Evolutionary conservation across 2,113 vertebrate genomes (phyloP).

Genomic region (Corythornis vintsioides): DNA sequence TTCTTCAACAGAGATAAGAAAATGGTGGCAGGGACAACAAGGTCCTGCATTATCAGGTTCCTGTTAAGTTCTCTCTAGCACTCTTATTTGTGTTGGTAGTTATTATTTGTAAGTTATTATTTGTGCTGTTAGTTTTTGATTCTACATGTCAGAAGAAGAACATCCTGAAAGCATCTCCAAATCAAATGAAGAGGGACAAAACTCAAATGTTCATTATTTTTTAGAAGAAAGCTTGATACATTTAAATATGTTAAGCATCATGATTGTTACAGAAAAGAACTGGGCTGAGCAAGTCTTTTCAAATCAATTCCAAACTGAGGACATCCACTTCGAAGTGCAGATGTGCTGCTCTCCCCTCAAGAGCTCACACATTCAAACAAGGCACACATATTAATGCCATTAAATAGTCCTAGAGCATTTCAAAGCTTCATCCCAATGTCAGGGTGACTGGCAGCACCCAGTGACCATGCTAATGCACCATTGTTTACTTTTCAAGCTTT

Average conservation of each 20-base stretch:
- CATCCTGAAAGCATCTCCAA: not conserved
- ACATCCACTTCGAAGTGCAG: not conserved
- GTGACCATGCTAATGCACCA: not conserved
- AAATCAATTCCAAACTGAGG: not conserved
- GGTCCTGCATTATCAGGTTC: not conserved
- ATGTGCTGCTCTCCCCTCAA: not conserved
- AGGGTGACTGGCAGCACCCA: not conserved
- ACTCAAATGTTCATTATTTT: not conserved
- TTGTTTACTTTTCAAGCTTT: not conserved
- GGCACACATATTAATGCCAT: not conserved
- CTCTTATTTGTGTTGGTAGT: not conserved
- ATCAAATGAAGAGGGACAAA: not conserved
- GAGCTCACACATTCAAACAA: not conserved
- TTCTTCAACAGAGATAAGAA: not conserved
- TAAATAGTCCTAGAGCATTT: not conserved
- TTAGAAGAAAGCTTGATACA: not conserved
- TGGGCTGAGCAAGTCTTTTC: not conserved
- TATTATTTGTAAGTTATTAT: not conserved
- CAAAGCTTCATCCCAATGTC: not conserved
- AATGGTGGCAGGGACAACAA: not conserved
- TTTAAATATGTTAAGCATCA: not conserved
- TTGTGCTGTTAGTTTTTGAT: not conserved
- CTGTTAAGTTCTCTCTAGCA: not conserved
- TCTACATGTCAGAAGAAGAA: not conserved
- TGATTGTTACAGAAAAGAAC: not conserved